phyloP scores from a whole-genome alignment of 2,888 invertebrate species.

The Coelinius sp. region DNA sequence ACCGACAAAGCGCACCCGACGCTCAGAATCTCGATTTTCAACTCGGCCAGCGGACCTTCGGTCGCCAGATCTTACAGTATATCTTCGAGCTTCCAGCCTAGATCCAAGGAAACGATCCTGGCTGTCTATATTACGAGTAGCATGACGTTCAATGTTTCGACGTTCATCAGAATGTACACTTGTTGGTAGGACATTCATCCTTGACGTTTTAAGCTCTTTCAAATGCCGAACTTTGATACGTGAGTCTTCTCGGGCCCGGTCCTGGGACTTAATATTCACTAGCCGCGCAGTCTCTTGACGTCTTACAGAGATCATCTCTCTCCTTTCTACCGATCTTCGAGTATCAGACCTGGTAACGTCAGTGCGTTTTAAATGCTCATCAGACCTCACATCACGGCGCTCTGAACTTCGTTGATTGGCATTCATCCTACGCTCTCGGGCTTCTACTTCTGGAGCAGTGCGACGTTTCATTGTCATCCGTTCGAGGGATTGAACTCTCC shows the following conservation, averaged over 20 bases:
- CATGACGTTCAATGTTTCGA: not conserved
- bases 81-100: not conserved
- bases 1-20: not conserved
- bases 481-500: not conserved
- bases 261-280: not conserved
- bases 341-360: not conserved
- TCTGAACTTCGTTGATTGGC: not conserved
- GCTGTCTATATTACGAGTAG: not conserved
- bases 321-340: conserved; percentile 26
- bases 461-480: not conserved
- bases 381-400: not conserved
- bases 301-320: conserved; percentile 1
- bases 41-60: not conserved
- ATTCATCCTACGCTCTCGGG: not conserved
- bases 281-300: not conserved
- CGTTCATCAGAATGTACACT: not conserved
- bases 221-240: not conserved
- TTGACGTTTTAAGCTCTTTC: not conserved
- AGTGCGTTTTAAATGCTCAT: not conserved
- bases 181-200: too few species aligned
- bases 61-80: not conserved
- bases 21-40: not conserved
- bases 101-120: not conserved
- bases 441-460: not conserved
- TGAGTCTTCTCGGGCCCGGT: not conserved